Conservation (phyloP, 2,888 invertebrate species). For the Lochmaea crataegi region DNA sequence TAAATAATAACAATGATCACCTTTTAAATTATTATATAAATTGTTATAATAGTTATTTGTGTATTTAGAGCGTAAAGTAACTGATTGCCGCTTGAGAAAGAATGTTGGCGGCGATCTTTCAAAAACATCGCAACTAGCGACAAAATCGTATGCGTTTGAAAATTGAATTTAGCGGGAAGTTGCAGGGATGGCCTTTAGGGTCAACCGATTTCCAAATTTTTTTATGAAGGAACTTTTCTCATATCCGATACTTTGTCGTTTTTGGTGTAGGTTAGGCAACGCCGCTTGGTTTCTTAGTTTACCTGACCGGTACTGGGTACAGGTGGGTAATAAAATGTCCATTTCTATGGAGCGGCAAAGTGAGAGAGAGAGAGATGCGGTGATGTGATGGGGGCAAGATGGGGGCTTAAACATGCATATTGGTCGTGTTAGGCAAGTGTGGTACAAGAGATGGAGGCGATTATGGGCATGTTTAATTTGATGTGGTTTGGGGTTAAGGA, state of each 20-base stretch:
- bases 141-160: too few species aligned
- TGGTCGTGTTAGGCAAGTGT: constrained; percentile 22
- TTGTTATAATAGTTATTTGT: too few species aligned
- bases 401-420: constrained; percentile 10
- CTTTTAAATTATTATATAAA: too few species aligned
- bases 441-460: constrained; percentile 12
- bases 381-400: constrained; percentile 4
- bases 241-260: neutral
- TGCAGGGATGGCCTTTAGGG: too few species aligned
- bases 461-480: constrained; percentile 11
- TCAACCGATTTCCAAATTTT: too few species aligned
- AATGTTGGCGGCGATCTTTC: too few species aligned
- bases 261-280: neutral
- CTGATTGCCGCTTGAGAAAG: too few species aligned
- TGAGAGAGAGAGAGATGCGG: neutral
- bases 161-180: too few species aligned
- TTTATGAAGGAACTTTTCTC: too few species aligned
- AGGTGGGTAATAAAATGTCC: constrained; percentile 44
- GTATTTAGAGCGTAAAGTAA: too few species aligned
- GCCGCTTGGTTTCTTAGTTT: constrained; percentile 40
- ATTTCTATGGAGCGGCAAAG: constrained; percentile 35
- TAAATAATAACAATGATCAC: too few species aligned
- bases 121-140: too few species aligned
- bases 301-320: constrained; percentile 46
- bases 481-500: constrained; percentile 12